These are phyloP conservation scores for Lophotriccus pileatus DNA, from an alignment of 2,797 vertebrate species.

Conservation along the genomic window DNA sequence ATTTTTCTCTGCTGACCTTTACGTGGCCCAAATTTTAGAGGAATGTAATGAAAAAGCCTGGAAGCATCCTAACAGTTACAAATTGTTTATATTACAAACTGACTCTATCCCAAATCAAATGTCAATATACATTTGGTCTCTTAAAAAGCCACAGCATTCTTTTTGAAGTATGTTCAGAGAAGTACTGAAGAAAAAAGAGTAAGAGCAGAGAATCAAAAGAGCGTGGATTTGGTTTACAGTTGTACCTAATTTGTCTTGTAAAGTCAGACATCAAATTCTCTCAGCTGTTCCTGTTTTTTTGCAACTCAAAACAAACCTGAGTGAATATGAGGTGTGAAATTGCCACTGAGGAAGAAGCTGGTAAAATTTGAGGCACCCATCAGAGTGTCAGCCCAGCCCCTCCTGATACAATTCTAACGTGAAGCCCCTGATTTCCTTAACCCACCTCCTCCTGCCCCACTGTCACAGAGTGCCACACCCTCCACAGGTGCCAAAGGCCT, in stretches of 20 bases:
- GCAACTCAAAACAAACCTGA: background rate
- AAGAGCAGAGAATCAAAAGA: background rate
- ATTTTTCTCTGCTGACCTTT: constrained; percentile 39
- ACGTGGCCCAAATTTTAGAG: background rate
- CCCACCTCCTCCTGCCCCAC: background rate
- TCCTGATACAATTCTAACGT: background rate
- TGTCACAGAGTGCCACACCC: background rate
- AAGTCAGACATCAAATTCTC: background rate
- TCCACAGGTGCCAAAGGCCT: background rate
- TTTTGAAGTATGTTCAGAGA: constrained; percentile 1
- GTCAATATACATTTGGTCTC: constrained; percentile 46
- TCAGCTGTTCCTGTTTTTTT: background rate
- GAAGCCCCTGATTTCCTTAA: background rate
- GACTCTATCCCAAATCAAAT: constrained; percentile 39
- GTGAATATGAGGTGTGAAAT: background rate
- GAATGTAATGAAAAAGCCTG: constrained; percentile 43
- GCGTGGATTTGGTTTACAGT: background rate
- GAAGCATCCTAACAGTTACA: constrained; percentile 30
- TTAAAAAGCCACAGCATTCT: background rate
- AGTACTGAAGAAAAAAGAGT: background rate
- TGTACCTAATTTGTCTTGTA: background rate
- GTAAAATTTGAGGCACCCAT: background rate
- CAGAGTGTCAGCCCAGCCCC: background rate
- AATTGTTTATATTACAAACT: constrained; percentile 32
- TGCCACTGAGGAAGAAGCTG: background rate